A percentile compares a stretch with the other conserved stretches of the same genome.
Conservation (phyloP, 2,888 invertebrate genomes). For the Encarsia formosa region DNA sequence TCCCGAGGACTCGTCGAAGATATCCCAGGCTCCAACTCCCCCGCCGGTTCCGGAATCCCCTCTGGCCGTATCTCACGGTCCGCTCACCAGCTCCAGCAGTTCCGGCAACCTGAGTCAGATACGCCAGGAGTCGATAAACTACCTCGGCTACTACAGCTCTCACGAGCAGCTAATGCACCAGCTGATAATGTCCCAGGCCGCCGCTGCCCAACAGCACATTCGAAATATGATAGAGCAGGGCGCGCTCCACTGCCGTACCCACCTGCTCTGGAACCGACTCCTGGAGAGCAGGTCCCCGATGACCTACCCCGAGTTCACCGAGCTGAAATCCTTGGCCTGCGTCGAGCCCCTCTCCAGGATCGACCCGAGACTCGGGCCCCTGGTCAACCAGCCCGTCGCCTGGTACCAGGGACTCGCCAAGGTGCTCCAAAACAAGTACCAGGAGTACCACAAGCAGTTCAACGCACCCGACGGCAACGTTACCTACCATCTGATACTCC, state of each 20-base stretch:
- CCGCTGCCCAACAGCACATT: conserved; percentile 57
- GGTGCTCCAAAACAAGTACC: conserved; percentile 58
- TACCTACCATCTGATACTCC: conserved; percentile 61
- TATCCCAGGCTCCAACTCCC: conserved; percentile 46
- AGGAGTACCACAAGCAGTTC: conserved; percentile 59
- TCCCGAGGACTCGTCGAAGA: too few relatives aligned
- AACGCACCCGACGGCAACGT: conserved; percentile 58
- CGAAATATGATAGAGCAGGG: conserved; percentile 62
- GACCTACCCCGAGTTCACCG: conserved; percentile 61
- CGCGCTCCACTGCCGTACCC: conserved; percentile 65
- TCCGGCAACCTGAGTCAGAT: conserved; percentile 44
- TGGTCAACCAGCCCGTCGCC: conserved; percentile 59
- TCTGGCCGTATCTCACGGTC: conserved; percentile 28
- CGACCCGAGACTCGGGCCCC: conserved; percentile 58
- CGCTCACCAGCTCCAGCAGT: conserved; percentile 23
- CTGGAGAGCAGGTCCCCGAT: conserved; percentile 54
- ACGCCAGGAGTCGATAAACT: conserved; percentile 63
- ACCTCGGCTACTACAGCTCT: conserved; percentile 66
- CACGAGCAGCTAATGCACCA: conserved; percentile 66
- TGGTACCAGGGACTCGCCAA: conserved; percentile 67
- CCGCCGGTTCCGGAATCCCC: conserved; percentile 48
- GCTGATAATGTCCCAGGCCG: conserved; percentile 58
- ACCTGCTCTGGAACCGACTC: conserved; percentile 68
- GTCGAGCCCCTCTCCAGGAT: conserved; percentile 58
- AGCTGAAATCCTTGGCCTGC: conserved; percentile 60